Evolutionary conservation across 2,797 vertebrate genomes (phyloP).

Genomic region (Gambusia yucatana): DNA sequence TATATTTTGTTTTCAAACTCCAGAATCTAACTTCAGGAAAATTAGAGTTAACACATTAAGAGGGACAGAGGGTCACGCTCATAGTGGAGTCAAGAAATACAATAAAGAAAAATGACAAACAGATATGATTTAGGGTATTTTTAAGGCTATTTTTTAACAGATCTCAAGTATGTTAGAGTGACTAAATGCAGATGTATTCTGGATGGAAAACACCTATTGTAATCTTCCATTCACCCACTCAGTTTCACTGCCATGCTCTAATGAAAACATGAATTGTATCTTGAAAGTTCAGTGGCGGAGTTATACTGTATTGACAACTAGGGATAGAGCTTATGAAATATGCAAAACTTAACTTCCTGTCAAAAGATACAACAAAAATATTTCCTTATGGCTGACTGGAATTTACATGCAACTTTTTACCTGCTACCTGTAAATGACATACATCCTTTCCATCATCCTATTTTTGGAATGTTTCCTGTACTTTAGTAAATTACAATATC

Average conservation of each 20-base stretch:
- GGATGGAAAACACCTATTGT: not conserved
- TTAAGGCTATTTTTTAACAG: not conserved
- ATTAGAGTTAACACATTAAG: not conserved
- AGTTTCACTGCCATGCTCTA: not conserved
- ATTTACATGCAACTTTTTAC: not conserved
- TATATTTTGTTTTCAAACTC: no score
- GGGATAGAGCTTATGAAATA: not conserved
- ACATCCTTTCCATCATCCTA: not conserved
- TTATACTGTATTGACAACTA: not conserved
- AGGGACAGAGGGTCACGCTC: not conserved
- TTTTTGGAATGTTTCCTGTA: not conserved
- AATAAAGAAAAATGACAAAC: not conserved
- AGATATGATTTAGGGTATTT: not conserved
- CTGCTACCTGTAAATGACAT: not conserved
- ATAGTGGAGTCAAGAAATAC: not conserved
- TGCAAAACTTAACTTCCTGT: not conserved
- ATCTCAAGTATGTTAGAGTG: not conserved
- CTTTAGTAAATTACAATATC: not conserved
- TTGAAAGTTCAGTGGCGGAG: not conserved
- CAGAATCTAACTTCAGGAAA: not conserved
- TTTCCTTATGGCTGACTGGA: not conserved
- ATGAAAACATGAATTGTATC: not conserved
- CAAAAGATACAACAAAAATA: not conserved
- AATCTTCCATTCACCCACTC: not conserved
- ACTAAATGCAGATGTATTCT: not conserved